Evolutionary conservation across 2,888 invertebrate species (phyloP).

Genomic region (Kuschelorhynchus macadamiae): DNA sequence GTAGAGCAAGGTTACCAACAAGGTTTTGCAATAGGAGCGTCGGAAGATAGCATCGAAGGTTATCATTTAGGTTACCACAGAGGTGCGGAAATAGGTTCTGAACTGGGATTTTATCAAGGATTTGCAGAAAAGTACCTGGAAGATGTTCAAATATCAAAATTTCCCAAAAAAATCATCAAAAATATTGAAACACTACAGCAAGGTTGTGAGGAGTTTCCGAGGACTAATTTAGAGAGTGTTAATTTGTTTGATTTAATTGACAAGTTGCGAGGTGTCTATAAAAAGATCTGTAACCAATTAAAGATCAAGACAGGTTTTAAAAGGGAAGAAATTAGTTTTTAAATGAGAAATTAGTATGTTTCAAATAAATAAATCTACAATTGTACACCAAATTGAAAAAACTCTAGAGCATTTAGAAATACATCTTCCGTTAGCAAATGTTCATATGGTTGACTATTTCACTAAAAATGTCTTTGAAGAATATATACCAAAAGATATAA

Average conservation of each 20-base stretch:
- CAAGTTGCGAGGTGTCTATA: constrained; percentile 78
- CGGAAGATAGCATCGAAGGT: constrained; percentile 77
- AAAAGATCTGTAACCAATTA: constrained; percentile 77
- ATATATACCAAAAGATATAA: constrained; percentile 73
- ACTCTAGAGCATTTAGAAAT: constrained; percentile 74
- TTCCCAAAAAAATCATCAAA: constrained; percentile 71
- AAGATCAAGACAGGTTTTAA: constrained; percentile 73
- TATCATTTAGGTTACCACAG: constrained; percentile 84
- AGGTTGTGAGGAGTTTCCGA: constrained; percentile 77
- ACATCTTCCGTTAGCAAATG: constrained; percentile 77
- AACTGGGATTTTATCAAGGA: constrained; percentile 82
- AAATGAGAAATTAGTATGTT: constrained; percentile 59
- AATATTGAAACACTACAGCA: constrained; percentile 73
- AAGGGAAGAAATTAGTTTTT: constrained; percentile 75
- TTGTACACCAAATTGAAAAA: constrained; percentile 69
- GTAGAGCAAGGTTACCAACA: constrained; percentile 77
- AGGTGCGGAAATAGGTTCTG: constrained; percentile 82
- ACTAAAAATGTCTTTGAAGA: constrained; percentile 74
- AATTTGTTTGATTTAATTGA: constrained; percentile 77
- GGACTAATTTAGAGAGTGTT: constrained; percentile 74
- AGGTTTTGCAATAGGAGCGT: constrained; percentile 76
- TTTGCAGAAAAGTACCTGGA: constrained; percentile 68
- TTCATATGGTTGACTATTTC: constrained; percentile 84
- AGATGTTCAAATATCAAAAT: constrained; percentile 59
- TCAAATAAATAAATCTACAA: constrained; percentile 54